Evolutionary conservation across 2,888 invertebrate genomes (phyloP).

Genomic region (Erebia ligea): DNA sequence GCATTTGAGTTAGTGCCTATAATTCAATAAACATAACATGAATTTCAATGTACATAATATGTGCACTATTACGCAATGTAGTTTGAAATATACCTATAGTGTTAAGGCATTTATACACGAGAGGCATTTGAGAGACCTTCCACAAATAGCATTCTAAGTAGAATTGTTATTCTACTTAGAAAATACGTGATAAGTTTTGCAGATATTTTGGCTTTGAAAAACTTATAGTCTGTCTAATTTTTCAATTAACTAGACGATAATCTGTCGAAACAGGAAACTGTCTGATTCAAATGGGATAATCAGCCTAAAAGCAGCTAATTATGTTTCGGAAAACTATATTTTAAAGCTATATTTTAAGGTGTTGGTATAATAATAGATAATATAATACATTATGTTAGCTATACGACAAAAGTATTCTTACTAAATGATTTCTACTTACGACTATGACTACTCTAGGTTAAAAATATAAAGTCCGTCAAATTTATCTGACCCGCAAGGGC

Average conservation of each 20-base stretch:
- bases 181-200: background rate
- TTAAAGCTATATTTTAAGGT: background rate
- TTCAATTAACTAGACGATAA: no score
- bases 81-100: background rate
- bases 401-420: background rate
- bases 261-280: no score
- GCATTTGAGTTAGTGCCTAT: background rate
- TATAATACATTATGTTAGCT: background rate
- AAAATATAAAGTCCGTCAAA: no score
- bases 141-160: background rate
- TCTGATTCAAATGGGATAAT: no score
- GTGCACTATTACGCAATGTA: conserved; percentile 2
- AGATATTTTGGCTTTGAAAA: background rate
- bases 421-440: conserved; percentile 4
- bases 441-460: background rate
- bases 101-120: conserved; percentile 11
- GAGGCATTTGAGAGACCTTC: conserved; percentile 7
- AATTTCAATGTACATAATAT: background rate
- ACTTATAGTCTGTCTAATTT: background rate
- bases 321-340: background rate
- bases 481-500: no score
- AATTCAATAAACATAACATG: background rate
- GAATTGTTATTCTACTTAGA: background rate
- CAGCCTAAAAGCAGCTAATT: background rate
- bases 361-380: background rate